These are phyloP conservation scores for Tarsius wallacei DNA, from an alignment of 2,797 vertebrate genomes.

Conservation along the genomic window DNA sequence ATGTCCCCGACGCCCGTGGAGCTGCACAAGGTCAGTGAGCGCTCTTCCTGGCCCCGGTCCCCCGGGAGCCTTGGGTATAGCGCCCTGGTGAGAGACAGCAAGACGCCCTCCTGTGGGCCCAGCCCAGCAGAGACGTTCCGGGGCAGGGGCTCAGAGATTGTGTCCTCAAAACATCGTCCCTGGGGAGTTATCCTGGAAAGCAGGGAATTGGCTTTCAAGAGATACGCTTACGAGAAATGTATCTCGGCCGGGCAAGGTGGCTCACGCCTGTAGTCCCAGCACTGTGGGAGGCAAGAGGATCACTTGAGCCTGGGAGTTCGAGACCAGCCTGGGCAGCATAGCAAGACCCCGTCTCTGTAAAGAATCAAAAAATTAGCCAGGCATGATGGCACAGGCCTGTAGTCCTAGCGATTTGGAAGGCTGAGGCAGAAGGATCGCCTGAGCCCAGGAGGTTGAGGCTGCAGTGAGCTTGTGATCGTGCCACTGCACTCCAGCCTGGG, in stretches of 20 bases:
- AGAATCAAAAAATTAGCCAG: background rate
- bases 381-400: background rate
- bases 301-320: background rate
- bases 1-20: constrained; percentile 98
- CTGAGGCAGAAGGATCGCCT: background rate
- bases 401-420: background rate
- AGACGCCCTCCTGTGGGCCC: background rate
- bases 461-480: background rate
- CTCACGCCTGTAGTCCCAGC: background rate
- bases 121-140: background rate
- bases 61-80: too few relatives aligned
- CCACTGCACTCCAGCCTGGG: background rate
- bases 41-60: background rate
- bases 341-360: background rate
- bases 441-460: background rate
- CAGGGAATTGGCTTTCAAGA: constrained; percentile 65
- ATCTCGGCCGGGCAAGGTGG: background rate
- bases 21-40: constrained; percentile 96
- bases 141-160: background rate
- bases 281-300: background rate
- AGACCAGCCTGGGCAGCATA: background rate
- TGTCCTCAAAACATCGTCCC: constrained; percentile 67
- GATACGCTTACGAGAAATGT: constrained; percentile 23
- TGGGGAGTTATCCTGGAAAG: constrained; percentile 77
- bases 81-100: accelerated